Conservation (phyloP, 2,888 invertebrate species). For the Neoaliturus tenellus region DNA sequence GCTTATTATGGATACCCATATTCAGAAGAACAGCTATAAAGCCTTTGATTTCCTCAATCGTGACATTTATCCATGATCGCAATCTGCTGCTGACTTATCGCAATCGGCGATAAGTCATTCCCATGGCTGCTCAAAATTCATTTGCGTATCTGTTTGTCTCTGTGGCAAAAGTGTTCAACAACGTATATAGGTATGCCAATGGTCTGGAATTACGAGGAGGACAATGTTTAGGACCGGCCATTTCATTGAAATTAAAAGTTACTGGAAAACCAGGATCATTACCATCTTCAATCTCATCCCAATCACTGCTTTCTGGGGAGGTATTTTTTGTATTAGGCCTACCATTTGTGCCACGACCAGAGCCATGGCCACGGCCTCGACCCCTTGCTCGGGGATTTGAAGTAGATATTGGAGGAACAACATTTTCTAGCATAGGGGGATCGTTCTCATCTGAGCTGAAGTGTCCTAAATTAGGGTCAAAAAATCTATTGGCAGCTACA, state of each 20-base stretch:
- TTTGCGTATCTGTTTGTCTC: conserved; percentile 52
- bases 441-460: neutral
- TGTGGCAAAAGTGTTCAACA: conserved; percentile 40
- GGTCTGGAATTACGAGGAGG: conserved; percentile 44
- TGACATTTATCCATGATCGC: neutral
- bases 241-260: conserved; percentile 17
- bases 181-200: conserved; percentile 35
- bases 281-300: conserved; percentile 30
- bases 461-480: neutral
- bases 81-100: neutral
- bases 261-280: conserved; percentile 29
- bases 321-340: neutral
- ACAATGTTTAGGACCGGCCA: conserved; percentile 49
- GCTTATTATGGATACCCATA: conserved; percentile 38
- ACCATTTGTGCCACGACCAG: neutral
- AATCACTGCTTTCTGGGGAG: neutral
- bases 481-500: too few relatives aligned
- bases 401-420: neutral
- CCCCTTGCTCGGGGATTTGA: neutral
- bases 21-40: conserved; percentile 50
- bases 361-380: neutral
- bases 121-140: neutral
- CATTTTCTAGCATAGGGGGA: neutral
- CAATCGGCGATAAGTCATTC: neutral
- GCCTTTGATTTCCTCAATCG: conserved; percentile 35